A percentile compares a stretch with the other conserved stretches of the same genome.
Evolutionary conservation across 1,140 invertebrate species (phyloP).

Genomic region (Oncopodura yosiiana): DNA sequence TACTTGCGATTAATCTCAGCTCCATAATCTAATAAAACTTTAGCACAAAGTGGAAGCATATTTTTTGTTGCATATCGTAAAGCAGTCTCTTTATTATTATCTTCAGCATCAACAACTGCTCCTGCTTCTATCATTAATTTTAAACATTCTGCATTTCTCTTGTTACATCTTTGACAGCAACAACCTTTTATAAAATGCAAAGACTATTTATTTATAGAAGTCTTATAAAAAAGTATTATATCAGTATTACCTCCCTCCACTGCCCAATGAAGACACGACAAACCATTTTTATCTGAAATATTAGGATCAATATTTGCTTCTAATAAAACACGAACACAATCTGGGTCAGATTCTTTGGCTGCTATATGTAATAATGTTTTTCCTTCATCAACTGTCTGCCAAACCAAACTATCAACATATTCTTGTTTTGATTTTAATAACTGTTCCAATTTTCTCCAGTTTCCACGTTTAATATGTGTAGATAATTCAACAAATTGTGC

Average conservation of each 20-base stretch:
- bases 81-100: constrained; percentile 41
- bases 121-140: constrained; percentile 34
- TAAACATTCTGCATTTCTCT: constrained; percentile 7
- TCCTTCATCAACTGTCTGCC: background rate
- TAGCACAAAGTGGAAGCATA: background rate
- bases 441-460: background rate
- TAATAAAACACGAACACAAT: background rate
- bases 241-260: constrained; percentile 14
- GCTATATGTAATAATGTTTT: constrained; percentile 6
- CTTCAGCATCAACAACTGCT: constrained; percentile 41
- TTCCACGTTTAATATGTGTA: background rate
- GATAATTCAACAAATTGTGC: background rate
- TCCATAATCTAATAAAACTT: constrained; percentile 13
- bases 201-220: background rate
- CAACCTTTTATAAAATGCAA: constrained; percentile 7
- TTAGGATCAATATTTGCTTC: constrained; percentile 2
- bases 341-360: background rate
- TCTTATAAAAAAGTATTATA: background rate
- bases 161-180: constrained; percentile 14
- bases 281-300: constrained; percentile 1
- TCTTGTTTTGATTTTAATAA: background rate
- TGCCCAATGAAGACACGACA: constrained; percentile 12
- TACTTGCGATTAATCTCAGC: constrained; percentile 16
- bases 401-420: background rate
- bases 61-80: constrained; percentile 37